Conservation (phyloP, 2,888 invertebrate genomes). For the Margaritifera margaritifera region DNA sequence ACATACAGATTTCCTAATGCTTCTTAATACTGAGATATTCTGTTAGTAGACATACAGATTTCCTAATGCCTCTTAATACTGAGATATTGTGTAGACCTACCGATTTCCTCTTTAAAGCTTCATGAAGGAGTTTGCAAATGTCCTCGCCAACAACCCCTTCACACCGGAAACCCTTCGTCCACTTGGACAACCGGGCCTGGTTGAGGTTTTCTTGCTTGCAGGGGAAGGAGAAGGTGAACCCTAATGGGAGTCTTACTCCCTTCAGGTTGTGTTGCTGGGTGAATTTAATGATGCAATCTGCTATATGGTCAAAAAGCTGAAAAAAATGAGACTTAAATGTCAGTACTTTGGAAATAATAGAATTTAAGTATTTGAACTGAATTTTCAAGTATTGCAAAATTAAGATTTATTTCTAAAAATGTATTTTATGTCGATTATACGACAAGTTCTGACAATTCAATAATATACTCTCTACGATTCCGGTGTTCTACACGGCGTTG, state of each 20-base stretch:
- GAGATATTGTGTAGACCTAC: no score
- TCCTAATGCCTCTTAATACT: no score
- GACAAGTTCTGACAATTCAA: no score
- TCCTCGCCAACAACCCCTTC: constrained; percentile 92
- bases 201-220: constrained; percentile 89
- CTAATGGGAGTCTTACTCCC: constrained; percentile 83
- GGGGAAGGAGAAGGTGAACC: constrained; percentile 97
- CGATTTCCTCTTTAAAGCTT: constrained; percentile 83
- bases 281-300: constrained; percentile 91
- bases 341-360: neutral
- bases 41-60: no score
- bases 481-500: no score
- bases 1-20: no score
- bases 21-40: no score
- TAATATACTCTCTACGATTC: no score
- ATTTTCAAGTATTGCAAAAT: no score
- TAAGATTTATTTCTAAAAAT: no score
- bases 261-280: constrained; percentile 83
- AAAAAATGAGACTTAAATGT: constrained; percentile 25
- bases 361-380: neutral
- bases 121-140: constrained; percentile 89
- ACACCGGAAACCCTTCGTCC: constrained; percentile 97
- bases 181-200: constrained; percentile 86
- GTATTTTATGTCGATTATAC: no score
- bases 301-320: constrained; percentile 94